Base-by-base conservation (phyloP, 2,113 vertebrate species). In the Mola mola region DNA sequence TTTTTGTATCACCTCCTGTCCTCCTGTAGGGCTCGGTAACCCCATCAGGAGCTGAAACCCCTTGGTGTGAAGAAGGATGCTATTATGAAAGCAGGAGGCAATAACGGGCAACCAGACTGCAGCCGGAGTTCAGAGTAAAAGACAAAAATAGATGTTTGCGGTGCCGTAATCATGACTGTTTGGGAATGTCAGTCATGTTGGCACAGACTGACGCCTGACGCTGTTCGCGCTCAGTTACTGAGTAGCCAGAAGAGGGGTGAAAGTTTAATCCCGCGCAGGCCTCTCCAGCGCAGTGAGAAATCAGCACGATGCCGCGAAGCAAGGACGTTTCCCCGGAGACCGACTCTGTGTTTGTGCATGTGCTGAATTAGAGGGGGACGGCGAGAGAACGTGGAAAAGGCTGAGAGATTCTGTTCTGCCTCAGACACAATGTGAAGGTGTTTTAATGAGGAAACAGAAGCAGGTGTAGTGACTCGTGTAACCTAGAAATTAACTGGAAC, bases 141-240 rank as follows among this genome's bases (percentile, higher is more conserved):
- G n/a, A n/a, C n/a, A n/a, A n/a, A n/a, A n/a, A n/a, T n/a, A n/a
- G n/a, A 1, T 29, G 9, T 29, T 29, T 29, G 28, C 28, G 6
- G 6, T 29, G 1, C 28, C 6, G 28, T 29, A 29, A 9, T 5
- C 9, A 9, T 7, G 31, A 9, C 6, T 9, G 16, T 0, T 6
- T 4, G 11, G 8, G 21, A 21, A 43, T 52, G n/a, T 2, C 19
- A 17, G 17, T 29, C 26, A 15, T 47, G 21, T 8, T 21, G 12
- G 10, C 10, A 55, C 16, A 29, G 16, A 26, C 31, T 36, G 8
- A 8, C 9, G 28, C 12, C 17, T 17, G 50, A 9, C 36, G 26
- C 25, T 8, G 12, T 25, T 16, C 12, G 31, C 76, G 36, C 20
- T 13, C 53, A 38, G 85, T 89, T 88, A 85, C 71, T 85, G 66